A percentile compares a stretch with the other conserved stretches of the same genome.
phyloP scores from a whole-genome alignment of 2,113 vertebrate genomes.

The Sebastes fasciatus region DNA sequence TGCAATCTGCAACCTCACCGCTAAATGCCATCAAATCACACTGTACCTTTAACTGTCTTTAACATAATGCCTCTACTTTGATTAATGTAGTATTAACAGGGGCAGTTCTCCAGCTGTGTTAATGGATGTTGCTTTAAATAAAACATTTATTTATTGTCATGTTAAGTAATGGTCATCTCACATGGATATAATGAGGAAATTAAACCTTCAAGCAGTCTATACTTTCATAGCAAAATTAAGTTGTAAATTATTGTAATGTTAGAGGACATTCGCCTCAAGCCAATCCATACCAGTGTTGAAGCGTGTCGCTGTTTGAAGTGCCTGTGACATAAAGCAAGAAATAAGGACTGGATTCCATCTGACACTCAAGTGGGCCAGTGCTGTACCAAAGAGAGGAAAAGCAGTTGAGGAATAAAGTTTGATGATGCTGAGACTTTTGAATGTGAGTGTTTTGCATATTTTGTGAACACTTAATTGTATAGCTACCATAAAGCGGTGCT shows the following conservation, averaged over 20 bases:
- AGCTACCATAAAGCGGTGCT: constrained; percentile 62
- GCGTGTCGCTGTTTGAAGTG: constrained; percentile 17
- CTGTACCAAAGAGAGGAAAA: constrained; percentile 10
- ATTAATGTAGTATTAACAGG: constrained; percentile 33
- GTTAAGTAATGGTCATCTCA: constrained; percentile 6
- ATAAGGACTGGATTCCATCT: background rate
- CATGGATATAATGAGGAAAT: background rate
- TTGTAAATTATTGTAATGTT: constrained; percentile 3
- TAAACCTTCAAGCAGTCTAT: background rate
- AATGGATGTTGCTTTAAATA: constrained; percentile 37
- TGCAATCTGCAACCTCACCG: too few species aligned
- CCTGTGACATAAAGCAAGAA: constrained; percentile 11
- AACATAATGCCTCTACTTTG: constrained; percentile 32
- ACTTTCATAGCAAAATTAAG: background rate
- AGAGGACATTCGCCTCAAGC: background rate
- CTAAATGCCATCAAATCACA: too few species aligned
- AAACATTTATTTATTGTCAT: constrained; percentile 25
- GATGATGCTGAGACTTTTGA: constrained; percentile 39
- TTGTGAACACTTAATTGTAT: constrained; percentile 54
- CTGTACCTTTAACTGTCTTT: constrained; percentile 5
- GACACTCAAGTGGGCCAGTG: background rate
- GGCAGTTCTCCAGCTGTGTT: constrained; percentile 30
- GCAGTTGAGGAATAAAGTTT: constrained; percentile 29
- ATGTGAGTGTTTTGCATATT: constrained; percentile 62
- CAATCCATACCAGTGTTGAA: background rate